Percentiles rank a stretch among this genome's conserved stretches.
These are phyloP conservation scores for Meloidogyne exigua DNA, from an alignment of 1,140 invertebrate genomes.

Conservation along the genomic window DNA sequence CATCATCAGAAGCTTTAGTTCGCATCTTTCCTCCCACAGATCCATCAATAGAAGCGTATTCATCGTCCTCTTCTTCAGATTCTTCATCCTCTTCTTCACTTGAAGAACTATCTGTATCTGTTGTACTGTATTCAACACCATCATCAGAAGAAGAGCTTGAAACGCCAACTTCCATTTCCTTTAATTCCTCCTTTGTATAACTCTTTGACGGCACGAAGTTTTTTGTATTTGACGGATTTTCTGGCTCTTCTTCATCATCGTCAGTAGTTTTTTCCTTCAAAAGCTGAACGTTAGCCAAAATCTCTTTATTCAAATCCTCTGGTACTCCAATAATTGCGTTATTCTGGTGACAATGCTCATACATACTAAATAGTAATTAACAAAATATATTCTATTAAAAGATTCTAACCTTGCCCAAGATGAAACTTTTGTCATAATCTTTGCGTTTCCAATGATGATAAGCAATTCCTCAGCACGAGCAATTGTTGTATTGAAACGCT, in stretches of 20 bases:
- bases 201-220: background rate
- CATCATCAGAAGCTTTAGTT: background rate
- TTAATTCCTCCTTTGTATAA: background rate
- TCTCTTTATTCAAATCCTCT: background rate
- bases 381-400: background rate
- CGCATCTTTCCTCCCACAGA: background rate
- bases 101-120: background rate
- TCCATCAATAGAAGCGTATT: background rate
- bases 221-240: background rate
- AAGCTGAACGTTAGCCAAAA: background rate
- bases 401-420: slow-evolving; percentile 12
- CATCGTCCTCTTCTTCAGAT: background rate
- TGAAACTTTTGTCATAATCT: slow-evolving; percentile 11
- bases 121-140: background rate
- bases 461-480: slow-evolving; percentile 36
- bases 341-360: slow-evolving; percentile 14
- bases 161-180: background rate
- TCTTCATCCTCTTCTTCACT: background rate
- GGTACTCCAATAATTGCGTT: slow-evolving; percentile 6
- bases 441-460: slow-evolving; percentile 33
- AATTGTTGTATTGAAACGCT: slow-evolving; percentile 42
- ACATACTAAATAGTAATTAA: slow-evolving; percentile 9
- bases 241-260: background rate
- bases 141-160: background rate
- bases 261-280: background rate